Evolutionary conservation across 64 coral and sea anemone species (phyloP).

Genomic region (Stylophora pistillata): DNA sequence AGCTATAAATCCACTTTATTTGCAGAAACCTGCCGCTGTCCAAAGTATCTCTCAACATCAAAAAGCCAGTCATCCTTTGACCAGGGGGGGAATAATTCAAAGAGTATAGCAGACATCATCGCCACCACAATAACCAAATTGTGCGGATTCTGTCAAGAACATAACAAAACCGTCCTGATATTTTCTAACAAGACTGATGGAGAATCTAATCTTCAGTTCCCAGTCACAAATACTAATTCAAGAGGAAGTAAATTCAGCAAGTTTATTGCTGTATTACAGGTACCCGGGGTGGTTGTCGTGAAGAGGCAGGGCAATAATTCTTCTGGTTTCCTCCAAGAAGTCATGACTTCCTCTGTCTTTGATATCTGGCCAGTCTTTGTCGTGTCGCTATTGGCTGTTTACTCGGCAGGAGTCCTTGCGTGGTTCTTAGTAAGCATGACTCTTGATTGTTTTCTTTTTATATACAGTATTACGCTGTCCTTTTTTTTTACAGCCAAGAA

Average conservation of each 20-base stretch:
- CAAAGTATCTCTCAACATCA: not conserved
- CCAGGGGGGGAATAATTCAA: not conserved
- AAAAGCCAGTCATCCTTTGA: conserved; percentile 1
- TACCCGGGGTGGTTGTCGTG: conserved; percentile 24
- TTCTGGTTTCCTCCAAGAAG: not conserved
- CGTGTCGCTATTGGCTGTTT: not conserved
- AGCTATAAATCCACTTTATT: not conserved
- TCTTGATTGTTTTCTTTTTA: too few species aligned
- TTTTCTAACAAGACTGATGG: not conserved
- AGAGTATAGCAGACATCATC: not conserved
- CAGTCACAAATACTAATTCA: not conserved
- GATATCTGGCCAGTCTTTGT: conserved; percentile 40
- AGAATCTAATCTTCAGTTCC: not conserved
- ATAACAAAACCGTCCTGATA: not conserved
- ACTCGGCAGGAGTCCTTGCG: conserved; percentile 5
- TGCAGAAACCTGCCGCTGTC: conserved; percentile 21
- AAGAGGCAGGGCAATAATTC: not conserved
- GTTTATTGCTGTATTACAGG: conserved; percentile 23
- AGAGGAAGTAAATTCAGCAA: not conserved
- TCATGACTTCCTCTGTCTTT: conserved; percentile 19
- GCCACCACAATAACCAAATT: not conserved
- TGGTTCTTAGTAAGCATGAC: conserved; percentile 35
- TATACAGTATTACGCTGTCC: too few species aligned
- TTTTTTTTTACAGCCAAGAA: too few species aligned
- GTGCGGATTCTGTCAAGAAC: not conserved